Evolutionary conservation across 2,797 vertebrate species (phyloP).

Genomic region (Leptatherina wallacei): DNA sequence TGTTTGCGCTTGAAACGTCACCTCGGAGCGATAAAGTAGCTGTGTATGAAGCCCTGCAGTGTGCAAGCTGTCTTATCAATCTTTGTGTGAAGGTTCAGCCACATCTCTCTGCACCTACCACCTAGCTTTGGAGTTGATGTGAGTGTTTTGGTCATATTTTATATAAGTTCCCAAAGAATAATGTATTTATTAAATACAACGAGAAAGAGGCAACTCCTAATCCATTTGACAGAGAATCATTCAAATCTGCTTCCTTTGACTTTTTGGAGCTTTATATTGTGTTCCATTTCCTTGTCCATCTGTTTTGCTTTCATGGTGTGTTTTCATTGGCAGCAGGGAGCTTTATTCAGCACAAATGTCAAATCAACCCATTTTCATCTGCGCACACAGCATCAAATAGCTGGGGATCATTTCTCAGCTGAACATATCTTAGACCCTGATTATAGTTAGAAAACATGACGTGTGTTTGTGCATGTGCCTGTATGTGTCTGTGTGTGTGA

Average conservation of each 20-base stretch:
- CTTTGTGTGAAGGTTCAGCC: not conserved
- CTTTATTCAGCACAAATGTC: not conserved
- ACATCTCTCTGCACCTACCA: not conserved
- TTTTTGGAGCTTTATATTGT: not conserved
- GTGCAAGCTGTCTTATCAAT: not conserved
- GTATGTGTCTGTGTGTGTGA: constrained; percentile 44
- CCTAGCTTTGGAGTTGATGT: not conserved
- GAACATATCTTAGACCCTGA: not conserved
- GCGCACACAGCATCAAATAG: not conserved
- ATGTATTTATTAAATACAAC: not conserved
- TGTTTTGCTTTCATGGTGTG: not conserved
- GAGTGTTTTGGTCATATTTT: not conserved
- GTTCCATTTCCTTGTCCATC: not conserved
- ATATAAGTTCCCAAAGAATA: not conserved
- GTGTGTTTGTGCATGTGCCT: constrained; percentile 38
- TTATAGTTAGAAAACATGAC: not conserved
- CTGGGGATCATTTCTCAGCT: not conserved
- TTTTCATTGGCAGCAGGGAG: not conserved
- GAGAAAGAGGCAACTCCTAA: not conserved
- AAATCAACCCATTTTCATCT: not conserved
- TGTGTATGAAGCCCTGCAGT: not conserved
- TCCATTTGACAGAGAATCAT: not conserved
- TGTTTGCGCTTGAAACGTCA: not conserved
- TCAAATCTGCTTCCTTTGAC: not conserved
- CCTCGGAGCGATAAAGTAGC: not conserved